phyloP scores from a whole-genome alignment of 2,888 invertebrate species.

The Charanyca ferruginea region DNA sequence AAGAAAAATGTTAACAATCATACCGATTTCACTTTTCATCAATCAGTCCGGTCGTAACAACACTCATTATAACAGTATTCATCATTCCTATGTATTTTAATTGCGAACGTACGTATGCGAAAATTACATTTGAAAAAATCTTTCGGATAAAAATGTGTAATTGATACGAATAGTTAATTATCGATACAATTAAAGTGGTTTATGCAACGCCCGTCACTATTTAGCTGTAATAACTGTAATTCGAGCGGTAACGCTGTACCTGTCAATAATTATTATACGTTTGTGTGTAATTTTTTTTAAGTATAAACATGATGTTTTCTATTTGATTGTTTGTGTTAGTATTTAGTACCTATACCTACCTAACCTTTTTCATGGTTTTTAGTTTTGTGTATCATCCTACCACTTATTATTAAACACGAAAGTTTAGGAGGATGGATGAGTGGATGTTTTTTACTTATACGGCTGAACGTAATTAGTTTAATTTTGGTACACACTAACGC shows the following conservation, averaged over 20 bases:
- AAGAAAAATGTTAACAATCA: conserved; percentile 41
- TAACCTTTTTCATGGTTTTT: too few relatives aligned
- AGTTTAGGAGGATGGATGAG: too few relatives aligned
- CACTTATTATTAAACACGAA: too few relatives aligned
- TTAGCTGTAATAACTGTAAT: conserved; percentile 46
- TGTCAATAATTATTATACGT: conserved; percentile 16
- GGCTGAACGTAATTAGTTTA: too few relatives aligned
- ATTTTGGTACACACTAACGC: too few relatives aligned
- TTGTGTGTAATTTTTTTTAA: conserved; percentile 18
- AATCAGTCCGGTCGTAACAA: conserved; percentile 62
- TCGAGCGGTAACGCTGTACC: conserved; percentile 19
- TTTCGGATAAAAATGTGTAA: conserved; percentile 59
- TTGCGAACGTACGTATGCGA: conserved; percentile 62
- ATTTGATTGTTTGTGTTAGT: too few relatives aligned
- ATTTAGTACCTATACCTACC: too few relatives aligned
- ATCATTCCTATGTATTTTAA: conserved; percentile 71
- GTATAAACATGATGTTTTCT: too few relatives aligned
- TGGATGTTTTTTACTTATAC: too few relatives aligned
- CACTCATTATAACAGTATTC: conserved; percentile 66
- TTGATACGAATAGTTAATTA: conserved; percentile 59
- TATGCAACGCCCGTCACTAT: conserved; percentile 56
- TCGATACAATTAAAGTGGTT: conserved; percentile 61
- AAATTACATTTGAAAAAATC: conserved; percentile 48
- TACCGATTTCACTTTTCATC: conserved; percentile 71
- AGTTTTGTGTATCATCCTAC: too few relatives aligned